Base-by-base conservation (phyloP, 2,113 vertebrate species). In the Zosterops pallidus region DNA sequence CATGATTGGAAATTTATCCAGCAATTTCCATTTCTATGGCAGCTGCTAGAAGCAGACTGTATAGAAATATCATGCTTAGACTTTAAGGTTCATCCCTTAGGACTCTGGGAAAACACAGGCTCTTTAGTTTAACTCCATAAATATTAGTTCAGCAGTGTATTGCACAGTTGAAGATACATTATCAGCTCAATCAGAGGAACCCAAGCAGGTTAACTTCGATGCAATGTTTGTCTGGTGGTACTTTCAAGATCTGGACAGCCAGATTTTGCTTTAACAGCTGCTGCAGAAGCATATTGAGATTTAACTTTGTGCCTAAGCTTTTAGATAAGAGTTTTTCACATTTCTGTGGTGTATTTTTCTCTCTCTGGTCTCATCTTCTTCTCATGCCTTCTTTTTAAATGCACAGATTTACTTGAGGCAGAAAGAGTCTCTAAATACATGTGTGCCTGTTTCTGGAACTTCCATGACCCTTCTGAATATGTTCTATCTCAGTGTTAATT, bases 11-110 rank as follows among this genome's bases (percentile, higher is more conserved):
- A 97, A 97, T 97, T 91, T 97, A 96, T 92, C 94, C 86, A 95
- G 94, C 50, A 75, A 93, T 97, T 94, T 97, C 44, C 91, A 96
- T 97, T 96, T 96, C 97, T 98, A 97, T 95, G 94, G 76, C 86
- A 95, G 64, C 83, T 94, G 50, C 93, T 94, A 37, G 88, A 92
- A 97, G 60, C 62, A 83, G 81, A 88, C 90, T 50, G n/a, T 85
- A 65, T 67, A 92, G 85, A 96, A 96, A 70, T 63, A 68, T 72
- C 2, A 17, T 72, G n/a, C 93, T 83, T 82, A 95, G 71, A 55
- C 86, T 91, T 37, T 96, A 82, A 97, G 55, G 62, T 91, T 79
- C 8, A 2, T 49, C 85, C 95, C 57, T 26, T 37, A 91, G 90
- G 92, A 52, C 68, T 92, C 59, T 80, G 84, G 74, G 47, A 91